A percentile compares a stretch with the other conserved stretches of the same genome.
phyloP scores from a whole-genome alignment of 2,888 invertebrate species.

The Rhorus exstirpatorius region DNA sequence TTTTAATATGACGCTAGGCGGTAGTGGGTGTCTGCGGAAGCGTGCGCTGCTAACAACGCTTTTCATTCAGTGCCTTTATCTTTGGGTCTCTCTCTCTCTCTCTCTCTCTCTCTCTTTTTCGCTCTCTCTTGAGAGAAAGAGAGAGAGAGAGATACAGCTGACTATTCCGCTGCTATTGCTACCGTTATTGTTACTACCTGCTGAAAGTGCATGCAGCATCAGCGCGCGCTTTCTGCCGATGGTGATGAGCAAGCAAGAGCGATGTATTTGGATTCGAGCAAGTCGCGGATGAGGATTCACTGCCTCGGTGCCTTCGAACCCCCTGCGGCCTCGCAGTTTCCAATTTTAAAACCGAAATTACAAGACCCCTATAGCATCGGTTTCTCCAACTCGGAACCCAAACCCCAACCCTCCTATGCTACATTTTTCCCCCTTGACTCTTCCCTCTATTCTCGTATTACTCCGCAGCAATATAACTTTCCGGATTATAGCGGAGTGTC shows the following conservation, averaged over 20 bases:
- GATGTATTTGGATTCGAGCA: conserved; percentile 45
- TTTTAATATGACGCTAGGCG: conserved; percentile 78
- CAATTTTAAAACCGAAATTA: conserved; percentile 82
- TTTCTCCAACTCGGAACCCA: conserved; percentile 35
- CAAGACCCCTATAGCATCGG: conserved; percentile 66
- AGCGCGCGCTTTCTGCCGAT: background rate
- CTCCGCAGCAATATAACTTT: too few relatives aligned
- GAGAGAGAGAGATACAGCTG: background rate
- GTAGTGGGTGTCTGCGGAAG: conserved; percentile 65
- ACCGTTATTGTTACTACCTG: conserved; percentile 12
- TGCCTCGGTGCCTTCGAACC: conserved; percentile 42
- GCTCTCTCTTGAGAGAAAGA: too few relatives aligned
- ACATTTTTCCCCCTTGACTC: too few relatives aligned
- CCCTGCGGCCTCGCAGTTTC: conserved; percentile 75
- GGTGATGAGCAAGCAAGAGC: conserved; percentile 43
- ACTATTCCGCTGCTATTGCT: conserved; percentile 37
- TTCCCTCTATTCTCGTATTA: too few relatives aligned
- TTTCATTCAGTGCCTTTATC: conserved; percentile 76
- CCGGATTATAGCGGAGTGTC: too few relatives aligned
- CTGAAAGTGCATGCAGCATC: conserved; percentile 53
- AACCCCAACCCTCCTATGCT: too few relatives aligned
- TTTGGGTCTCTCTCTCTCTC: conserved; percentile 62
- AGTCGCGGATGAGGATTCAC: conserved; percentile 51
- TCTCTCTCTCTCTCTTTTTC: conserved; percentile 16
- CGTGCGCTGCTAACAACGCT: conserved; percentile 70